phyloP scores from a whole-genome alignment of 2,113 vertebrate genomes.

The Percina caprodes region DNA sequence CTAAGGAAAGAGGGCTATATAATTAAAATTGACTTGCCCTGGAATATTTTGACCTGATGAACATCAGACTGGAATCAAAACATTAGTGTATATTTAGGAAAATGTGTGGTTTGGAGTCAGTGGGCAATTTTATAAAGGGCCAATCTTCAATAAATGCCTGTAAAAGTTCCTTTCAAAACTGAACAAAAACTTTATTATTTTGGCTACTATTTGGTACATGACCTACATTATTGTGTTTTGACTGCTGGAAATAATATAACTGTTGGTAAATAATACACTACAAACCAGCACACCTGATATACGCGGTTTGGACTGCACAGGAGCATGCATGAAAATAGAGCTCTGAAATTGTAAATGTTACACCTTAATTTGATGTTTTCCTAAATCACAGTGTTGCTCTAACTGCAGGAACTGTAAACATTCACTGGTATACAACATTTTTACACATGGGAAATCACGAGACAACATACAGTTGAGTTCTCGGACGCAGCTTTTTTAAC shows the following conservation, averaged over 20 bases:
- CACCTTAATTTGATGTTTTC: slow-evolving; percentile 17
- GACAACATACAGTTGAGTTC: background rate
- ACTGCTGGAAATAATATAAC: slow-evolving; percentile 21
- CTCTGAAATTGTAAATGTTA: slow-evolving; percentile 16
- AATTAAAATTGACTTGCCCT: no score
- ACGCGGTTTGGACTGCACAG: background rate
- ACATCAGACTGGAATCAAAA: background rate
- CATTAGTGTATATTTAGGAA: background rate
- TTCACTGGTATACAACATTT: background rate
- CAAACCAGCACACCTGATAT: background rate
- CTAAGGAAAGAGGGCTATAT: background rate
- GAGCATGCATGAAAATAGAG: background rate
- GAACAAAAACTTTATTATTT: background rate
- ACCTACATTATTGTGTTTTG: background rate
- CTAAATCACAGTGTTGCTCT: background rate
- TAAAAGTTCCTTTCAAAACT: background rate
- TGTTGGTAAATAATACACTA: slow-evolving; percentile 2
- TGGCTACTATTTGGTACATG: slow-evolving; percentile 1
- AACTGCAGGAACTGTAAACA: background rate
- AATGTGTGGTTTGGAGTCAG: background rate
- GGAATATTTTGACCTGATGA: background rate
- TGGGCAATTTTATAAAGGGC: background rate
- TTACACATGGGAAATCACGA: background rate
- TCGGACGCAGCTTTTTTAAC: background rate
- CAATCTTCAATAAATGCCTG: background rate